Evolutionary conservation across 2,888 invertebrate species (phyloP).

Genomic region (Empis livida): DNA sequence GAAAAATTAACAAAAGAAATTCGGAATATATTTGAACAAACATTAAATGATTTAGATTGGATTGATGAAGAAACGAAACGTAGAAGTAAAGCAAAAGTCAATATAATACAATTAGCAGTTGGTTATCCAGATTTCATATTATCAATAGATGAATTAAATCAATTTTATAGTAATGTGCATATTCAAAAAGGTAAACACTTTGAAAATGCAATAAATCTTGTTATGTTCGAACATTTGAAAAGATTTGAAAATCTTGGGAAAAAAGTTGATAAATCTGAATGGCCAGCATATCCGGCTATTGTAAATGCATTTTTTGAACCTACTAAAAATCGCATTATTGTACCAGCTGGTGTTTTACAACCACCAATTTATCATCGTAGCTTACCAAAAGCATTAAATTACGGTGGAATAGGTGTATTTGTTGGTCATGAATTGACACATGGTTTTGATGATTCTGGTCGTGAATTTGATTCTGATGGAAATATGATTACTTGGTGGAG

Average conservation of each 20-base stretch:
- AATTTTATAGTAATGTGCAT: constrained; percentile 61
- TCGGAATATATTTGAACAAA: constrained; percentile 67
- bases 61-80: constrained; percentile 78
- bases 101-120: constrained; percentile 85
- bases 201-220: constrained; percentile 54
- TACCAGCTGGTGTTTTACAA: constrained; percentile 87
- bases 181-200: constrained; percentile 61
- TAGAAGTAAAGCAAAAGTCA: constrained; percentile 74
- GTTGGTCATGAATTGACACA: constrained; percentile 19
- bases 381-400: constrained; percentile 47
- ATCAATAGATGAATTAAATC: constrained; percentile 60
- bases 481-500: constrained; percentile 17
- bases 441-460: constrained; percentile 16
- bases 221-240: constrained; percentile 59
- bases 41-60: constrained; percentile 73
- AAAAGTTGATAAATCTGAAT: constrained; percentile 65
- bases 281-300: constrained; percentile 73
- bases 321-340: constrained; percentile 82
- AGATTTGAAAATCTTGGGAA: constrained; percentile 46
- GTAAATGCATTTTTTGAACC: constrained; percentile 86
- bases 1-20: constrained; percentile 80
- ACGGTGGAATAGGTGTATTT: constrained; percentile 17
- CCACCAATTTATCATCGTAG: constrained; percentile 77
- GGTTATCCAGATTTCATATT: constrained; percentile 86
- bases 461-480: constrained; percentile 13